Conservation (phyloP, 2,113 vertebrate species). For the Pao palembangensis region DNA sequence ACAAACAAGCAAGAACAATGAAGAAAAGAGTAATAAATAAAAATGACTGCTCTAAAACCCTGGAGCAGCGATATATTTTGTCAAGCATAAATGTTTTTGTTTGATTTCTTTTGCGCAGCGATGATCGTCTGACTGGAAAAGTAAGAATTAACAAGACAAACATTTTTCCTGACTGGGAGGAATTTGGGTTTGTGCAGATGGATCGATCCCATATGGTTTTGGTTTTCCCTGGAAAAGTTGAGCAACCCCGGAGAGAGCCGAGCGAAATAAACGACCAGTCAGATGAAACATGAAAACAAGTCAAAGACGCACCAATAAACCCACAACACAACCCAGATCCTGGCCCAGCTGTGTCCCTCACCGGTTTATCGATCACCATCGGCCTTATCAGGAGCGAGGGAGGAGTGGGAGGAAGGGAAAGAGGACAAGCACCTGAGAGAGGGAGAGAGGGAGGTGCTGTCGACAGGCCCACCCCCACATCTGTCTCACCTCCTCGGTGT, state of each 20-base stretch:
- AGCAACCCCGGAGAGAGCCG: constrained; percentile 11
- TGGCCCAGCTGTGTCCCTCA: constrained; percentile 15
- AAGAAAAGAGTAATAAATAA: no score
- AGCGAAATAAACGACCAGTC: background rate
- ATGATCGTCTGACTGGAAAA: no score
- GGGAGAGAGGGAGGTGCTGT: constrained; percentile 47
- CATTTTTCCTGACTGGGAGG: background rate
- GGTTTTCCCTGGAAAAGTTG: constrained; percentile 25
- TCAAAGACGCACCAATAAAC: no score
- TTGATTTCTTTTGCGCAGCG: no score
- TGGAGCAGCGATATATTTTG: no score
- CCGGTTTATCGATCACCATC: constrained; percentile 59
- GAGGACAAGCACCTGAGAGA: constrained; percentile 12
- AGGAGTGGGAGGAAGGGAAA: constrained; percentile 16
- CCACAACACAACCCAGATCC: constrained; percentile 17
- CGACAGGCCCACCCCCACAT: constrained; percentile 24
- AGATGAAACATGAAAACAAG: no score
- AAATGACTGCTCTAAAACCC: no score
- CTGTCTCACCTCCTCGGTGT: background rate
- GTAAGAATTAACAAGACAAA: no score
- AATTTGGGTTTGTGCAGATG: constrained; percentile 21
- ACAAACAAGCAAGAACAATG: no score
- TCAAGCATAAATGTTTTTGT: no score
- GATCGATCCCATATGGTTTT: constrained; percentile 41
- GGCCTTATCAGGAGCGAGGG: constrained; percentile 43